A percentile compares a stretch with the other conserved stretches of the same genome.
These are phyloP conservation scores for Elachura formosa DNA, from an alignment of 2,113 vertebrate species.

Conservation along the genomic window DNA sequence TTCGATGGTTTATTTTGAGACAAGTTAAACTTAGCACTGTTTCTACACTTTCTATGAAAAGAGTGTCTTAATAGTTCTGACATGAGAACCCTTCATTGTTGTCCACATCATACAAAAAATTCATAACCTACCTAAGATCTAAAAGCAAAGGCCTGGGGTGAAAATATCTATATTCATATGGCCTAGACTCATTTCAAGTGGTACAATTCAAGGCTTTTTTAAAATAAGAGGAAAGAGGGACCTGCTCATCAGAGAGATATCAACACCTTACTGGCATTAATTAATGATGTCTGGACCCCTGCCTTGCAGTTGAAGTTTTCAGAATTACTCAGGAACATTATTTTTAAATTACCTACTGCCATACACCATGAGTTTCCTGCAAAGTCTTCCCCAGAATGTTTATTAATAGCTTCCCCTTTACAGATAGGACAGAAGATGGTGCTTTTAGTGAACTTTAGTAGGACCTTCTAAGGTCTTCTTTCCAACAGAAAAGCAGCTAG, in stretches of 20 bases:
- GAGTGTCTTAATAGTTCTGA: background rate
- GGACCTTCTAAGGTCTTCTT: background rate
- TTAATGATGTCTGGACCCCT: rapidly evolving
- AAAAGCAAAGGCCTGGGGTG: background rate
- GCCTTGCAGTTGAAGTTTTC: background rate
- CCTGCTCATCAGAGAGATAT: background rate
- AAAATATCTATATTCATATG: background rate
- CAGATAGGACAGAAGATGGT: background rate
- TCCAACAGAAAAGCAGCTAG: background rate
- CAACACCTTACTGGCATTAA: background rate
- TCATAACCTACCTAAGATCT: background rate
- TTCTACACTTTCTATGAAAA: background rate
- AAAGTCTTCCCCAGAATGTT: background rate
- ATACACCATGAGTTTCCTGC: background rate
- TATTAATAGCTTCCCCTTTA: background rate
- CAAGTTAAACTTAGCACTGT: background rate
- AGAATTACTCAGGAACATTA: background rate
- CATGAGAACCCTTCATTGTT: background rate
- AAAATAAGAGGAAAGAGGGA: background rate
- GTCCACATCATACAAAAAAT: background rate
- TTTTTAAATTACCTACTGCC: background rate
- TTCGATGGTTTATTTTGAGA: background rate
- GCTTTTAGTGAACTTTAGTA: background rate
- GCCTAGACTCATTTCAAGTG: background rate
- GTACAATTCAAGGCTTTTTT: background rate